Percentiles rank a stretch among this genome's conserved stretches.
Conservation (phyloP, 1,140 invertebrate species). For the Lasaia peninsularis region DNA sequence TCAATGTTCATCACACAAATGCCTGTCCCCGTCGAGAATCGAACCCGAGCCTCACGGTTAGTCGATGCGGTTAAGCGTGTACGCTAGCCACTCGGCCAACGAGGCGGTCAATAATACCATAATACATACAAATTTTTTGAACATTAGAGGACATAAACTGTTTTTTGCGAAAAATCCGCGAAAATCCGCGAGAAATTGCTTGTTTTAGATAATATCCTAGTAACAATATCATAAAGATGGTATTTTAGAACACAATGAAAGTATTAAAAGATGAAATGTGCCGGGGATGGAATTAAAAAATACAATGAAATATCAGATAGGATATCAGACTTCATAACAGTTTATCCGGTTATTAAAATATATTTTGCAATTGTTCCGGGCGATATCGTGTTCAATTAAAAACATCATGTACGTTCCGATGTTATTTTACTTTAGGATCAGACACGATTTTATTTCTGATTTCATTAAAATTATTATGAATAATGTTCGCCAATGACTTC, state of each 20-base stretch:
- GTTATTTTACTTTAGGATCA: constrained; percentile 6
- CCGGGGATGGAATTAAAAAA: neutral
- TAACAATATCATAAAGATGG: neutral
- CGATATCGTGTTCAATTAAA: constrained; percentile 12
- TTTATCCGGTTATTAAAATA: constrained; percentile 26
- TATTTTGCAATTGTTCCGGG: constrained; percentile 18
- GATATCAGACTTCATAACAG: constrained; percentile 9
- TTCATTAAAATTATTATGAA: neutral
- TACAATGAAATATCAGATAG: constrained; percentile 8
- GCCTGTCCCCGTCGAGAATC: no score
- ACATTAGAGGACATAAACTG: no score
- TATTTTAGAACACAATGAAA: neutral
- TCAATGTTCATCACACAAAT: no score
- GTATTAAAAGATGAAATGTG: neutral
- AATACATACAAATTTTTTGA: no score
- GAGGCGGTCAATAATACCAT: no score
- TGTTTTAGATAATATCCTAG: no score
- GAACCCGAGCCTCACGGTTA: no score
- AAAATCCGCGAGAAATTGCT: no score
- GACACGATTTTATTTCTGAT: constrained; percentile 2
- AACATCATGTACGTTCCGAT: constrained; percentile 4
- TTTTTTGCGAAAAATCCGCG: no score
- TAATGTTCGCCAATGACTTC: no score
- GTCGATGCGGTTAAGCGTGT: no score
- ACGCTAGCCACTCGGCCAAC: no score